These are phyloP conservation scores for Protosalanx chinensis DNA, from an alignment of 2,797 vertebrate genomes.

Conservation along the genomic window DNA sequence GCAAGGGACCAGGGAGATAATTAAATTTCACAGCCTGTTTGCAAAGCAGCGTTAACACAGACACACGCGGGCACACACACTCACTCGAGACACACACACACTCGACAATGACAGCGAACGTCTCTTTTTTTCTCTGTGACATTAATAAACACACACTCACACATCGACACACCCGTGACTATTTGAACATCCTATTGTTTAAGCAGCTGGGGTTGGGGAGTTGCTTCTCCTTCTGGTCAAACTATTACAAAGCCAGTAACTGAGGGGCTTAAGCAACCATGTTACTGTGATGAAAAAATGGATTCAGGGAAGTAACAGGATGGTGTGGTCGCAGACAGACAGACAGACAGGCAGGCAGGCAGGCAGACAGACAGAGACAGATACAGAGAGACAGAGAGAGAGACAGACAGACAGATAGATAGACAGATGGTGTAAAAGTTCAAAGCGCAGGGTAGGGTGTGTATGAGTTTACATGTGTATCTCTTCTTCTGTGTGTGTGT, in stretches of 20 bases:
- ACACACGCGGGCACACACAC: slow-evolving; percentile 20
- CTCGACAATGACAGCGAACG: slow-evolving; percentile 22
- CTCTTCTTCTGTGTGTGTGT: slow-evolving; percentile 4
- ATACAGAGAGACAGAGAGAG: background rate
- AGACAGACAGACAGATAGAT: too few species aligned
- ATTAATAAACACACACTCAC: slow-evolving; percentile 18
- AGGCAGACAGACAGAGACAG: background rate
- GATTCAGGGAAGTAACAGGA: slow-evolving; percentile 55
- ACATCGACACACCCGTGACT: slow-evolving; percentile 8
- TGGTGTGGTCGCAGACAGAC: background rate
- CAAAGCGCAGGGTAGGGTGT: slow-evolving; percentile 8
- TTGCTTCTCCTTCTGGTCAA: slow-evolving; percentile 46
- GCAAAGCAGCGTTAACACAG: slow-evolving; percentile 24
- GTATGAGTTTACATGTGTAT: slow-evolving; percentile 15
- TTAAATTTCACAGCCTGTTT: slow-evolving; percentile 84
- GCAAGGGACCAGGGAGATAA: slow-evolving; percentile 78
- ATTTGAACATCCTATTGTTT: too few species aligned
- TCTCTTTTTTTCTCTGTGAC: slow-evolving; percentile 15
- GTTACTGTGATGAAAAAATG: slow-evolving; percentile 75
- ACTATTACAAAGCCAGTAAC: too few species aligned
- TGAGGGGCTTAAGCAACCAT: slow-evolving; percentile 72
- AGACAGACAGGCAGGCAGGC: background rate
- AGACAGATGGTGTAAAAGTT: too few species aligned
- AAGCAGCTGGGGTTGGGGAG: slow-evolving; percentile 31
- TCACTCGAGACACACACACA: slow-evolving; percentile 36